Evolutionary conservation across 2,797 vertebrate genomes (phyloP), one percentile per base, ranked within the genome.

Genomic region (Onychomys arenicola): DNA sequence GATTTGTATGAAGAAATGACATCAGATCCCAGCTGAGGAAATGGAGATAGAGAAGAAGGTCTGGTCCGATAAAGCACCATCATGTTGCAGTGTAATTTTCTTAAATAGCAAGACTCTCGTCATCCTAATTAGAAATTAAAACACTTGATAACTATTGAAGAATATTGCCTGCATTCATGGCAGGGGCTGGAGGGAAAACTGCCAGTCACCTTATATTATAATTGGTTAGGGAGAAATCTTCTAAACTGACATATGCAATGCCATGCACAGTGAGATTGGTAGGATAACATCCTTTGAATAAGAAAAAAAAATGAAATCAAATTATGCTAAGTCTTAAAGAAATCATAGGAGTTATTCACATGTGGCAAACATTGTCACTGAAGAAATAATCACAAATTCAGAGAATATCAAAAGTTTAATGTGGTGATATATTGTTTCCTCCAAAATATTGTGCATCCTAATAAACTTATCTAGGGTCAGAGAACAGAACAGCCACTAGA

Each of bases 41-140:
- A 95, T 77, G 63, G 95, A 94, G 71, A 67, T 61, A 93, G 61
- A 89, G 77, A 94, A 89, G 84, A 82, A 95, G 69, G 46, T 91
- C 84, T 88, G 65, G 46, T 37, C 67, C 96, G 95, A 97, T 83
- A 92, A 96, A 94, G 17, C 57, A 63, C 87, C 55, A 92, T 77
- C 76, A 34, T 37, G 55, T 34, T 67, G 52, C 40, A 82, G 27
- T 29, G n/a, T 17, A 73, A 93, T 95, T 95, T 91, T 93, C 78
- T 89, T 97, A 96, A 96, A 88, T 96, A 96, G 95, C 85, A 52
- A 57, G n/a, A 16, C 34, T 92, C 32, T 96, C 40, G 75, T 49
- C 76, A 93, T 52, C 46, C 69, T 91, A 76, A 98, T 88, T 94
- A 91, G 96, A 96, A 80, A 86, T 96, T 93, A 94, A 95, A 96